Conservation (phyloP, 2,113 vertebrate genomes). For the Grammomys dolichurus region DNA sequence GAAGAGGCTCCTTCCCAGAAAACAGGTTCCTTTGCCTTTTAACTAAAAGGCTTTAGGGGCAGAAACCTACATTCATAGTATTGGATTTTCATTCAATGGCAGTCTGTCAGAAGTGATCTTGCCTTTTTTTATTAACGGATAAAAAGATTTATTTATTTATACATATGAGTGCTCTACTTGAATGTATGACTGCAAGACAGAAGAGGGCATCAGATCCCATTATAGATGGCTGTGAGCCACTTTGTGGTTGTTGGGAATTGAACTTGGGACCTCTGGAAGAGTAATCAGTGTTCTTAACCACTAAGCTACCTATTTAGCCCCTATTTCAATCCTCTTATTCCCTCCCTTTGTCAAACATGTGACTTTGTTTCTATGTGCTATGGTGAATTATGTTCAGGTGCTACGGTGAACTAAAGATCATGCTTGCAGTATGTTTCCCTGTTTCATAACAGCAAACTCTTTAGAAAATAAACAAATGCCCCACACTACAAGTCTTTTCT, state of each 20-base stretch:
- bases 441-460: background rate
- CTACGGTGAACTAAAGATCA: background rate
- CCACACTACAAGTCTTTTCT: background rate
- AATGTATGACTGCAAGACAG: too few relatives aligned
- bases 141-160: too few relatives aligned
- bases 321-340: too few relatives aligned
- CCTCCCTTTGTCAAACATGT: background rate
- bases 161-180: too few relatives aligned
- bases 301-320: too few relatives aligned
- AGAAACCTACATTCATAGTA: background rate
- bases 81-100: background rate
- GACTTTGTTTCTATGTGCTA: background rate
- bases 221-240: too few relatives aligned
- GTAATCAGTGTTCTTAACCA: too few relatives aligned
- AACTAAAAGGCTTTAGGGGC: background rate
- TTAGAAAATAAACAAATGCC: background rate
- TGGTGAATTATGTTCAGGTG: background rate
- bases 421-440: background rate
- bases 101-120: background rate
- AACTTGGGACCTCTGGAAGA: too few relatives aligned
- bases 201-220: too few relatives aligned
- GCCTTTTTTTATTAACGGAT: background rate
- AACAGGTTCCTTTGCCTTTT: background rate
- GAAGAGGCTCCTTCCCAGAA: background rate
- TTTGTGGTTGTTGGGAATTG: too few relatives aligned